Evolutionary conservation across 1,140 invertebrate genomes (phyloP).

Genomic region (Zophobas atratus): DNA sequence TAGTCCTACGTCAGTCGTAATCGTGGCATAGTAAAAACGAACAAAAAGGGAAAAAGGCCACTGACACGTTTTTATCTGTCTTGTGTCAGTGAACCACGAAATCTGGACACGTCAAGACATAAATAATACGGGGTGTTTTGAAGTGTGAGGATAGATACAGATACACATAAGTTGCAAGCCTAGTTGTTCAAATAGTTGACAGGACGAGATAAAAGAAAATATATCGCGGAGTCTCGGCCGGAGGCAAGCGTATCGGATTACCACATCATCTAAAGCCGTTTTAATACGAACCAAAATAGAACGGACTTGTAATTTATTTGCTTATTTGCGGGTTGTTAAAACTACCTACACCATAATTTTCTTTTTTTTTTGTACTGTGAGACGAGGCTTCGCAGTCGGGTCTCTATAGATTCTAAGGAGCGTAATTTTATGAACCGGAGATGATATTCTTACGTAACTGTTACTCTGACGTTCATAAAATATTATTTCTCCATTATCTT

Average conservation of each 20-base stretch:
- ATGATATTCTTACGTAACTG: too few relatives aligned
- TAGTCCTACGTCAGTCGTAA: slow-evolving; percentile 6
- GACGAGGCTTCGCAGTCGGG: neutral
- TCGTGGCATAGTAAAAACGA: neutral
- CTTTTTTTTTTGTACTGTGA: neutral
- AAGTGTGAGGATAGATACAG: slow-evolving; percentile 18
- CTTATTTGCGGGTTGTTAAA: slow-evolving; percentile 32
- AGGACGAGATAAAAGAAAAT: slow-evolving; percentile 25
- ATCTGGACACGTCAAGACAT: slow-evolving; percentile 8
- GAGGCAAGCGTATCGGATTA: slow-evolving; percentile 36
- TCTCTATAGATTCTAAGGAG: slow-evolving; percentile 2
- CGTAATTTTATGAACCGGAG: too few relatives aligned
- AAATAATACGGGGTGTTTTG: slow-evolving; percentile 5
- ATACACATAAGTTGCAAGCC: slow-evolving; percentile 29
- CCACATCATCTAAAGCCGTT: slow-evolving; percentile 20
- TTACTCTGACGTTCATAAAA: too few relatives aligned
- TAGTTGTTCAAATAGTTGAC: slow-evolving; percentile 32
- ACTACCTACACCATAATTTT: neutral
- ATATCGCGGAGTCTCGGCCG: slow-evolving; percentile 9
- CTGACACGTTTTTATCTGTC: slow-evolving; percentile 6
- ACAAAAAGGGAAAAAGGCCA: neutral
- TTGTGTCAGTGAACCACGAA: slow-evolving; percentile 7
- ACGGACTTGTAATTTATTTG: slow-evolving; percentile 31
- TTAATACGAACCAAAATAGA: slow-evolving; percentile 25
- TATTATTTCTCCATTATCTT: too few relatives aligned